Evolutionary conservation across 2,888 invertebrate genomes (phyloP).

Genomic region (Netelia fuscicornis): DNA sequence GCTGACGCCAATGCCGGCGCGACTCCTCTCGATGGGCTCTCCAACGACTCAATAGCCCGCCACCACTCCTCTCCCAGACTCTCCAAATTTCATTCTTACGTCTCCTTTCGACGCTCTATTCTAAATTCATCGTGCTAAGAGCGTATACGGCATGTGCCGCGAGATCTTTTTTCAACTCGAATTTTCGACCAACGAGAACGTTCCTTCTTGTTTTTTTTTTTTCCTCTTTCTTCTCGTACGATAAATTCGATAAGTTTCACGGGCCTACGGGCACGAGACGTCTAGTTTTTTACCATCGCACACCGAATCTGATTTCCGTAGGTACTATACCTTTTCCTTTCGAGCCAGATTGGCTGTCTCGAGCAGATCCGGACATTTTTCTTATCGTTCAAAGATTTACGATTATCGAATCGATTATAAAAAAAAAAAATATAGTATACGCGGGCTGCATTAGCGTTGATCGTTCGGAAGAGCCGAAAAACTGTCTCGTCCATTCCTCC

Average conservation of each 20-base stretch:
- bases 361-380: slow-evolving; percentile 16
- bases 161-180: slow-evolving; percentile 19
- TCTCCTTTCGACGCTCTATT: not conserved
- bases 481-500: too few species aligned
- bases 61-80: slow-evolving; percentile 35
- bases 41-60: slow-evolving; percentile 66
- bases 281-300: not conserved
- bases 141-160: slow-evolving; percentile 8
- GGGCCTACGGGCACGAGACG: slow-evolving; percentile 48
- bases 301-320: slow-evolving; percentile 20
- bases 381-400: too few species aligned
- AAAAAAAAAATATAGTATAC: too few species aligned
- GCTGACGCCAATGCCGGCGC: slow-evolving; percentile 46
- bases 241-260: slow-evolving; percentile 18
- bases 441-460: not conserved
- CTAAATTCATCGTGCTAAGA: slow-evolving; percentile 24
- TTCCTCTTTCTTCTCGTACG: too few species aligned
- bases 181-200: too few species aligned
- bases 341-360: slow-evolving; percentile 63
- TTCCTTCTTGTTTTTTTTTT: too few species aligned
- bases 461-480: too few species aligned
- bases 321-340: slow-evolving; percentile 21
- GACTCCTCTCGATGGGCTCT: slow-evolving; percentile 52
- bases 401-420: too few species aligned
- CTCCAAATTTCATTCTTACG: slow-evolving; percentile 18